Evolutionary conservation across 2,113 vertebrate species (phyloP), one percentile per base, ranked within the genome.

Genomic region (Climacteris rufus): DNA sequence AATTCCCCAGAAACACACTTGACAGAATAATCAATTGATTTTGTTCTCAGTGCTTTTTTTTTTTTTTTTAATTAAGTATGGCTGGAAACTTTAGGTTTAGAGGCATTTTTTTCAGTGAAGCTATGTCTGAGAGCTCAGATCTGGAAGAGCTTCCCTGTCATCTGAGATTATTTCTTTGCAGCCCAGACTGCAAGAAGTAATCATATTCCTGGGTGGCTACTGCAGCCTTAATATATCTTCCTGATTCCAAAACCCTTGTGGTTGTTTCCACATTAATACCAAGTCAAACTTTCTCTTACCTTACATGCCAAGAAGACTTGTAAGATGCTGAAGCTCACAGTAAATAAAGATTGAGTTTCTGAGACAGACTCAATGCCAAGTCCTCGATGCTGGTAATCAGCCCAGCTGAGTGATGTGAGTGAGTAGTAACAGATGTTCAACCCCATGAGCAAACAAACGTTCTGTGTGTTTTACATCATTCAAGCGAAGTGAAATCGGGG

Each of bases 371-470:
- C 57, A 79, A 21, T 78, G 64, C 79, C 96, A 97, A 86, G 69
- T 82, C 66, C 85, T 94, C 82, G 12, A 63, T 88, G 75, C 63
- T 96, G 44, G 54, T 91, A 83, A 65, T 77, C 82, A 71, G 64
- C 64, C 94, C 87, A 75, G 61, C 69, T 94, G 94, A 93, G 81
- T 95, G 87, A 96, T 94, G 66, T 82, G 30, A 89, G 47, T 90
- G 78, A 93, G 52, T 77, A 77, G 86, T 76, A 92, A 84, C 93
- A 94, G 93, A 97, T 96, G 92, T 96, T 92, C 86, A 84, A 50
- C 39, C 39, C 79, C 63, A 33, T 19, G 35, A 79, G 63, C 53
- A 96, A 93, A 93, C 71, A 68, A 66, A 83, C 79, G 50, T 71
- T 85, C 45, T 40, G 0, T 6, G 24, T 19, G 37, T 78, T 72